Evolutionary conservation across 2,113 vertebrate species (phyloP).

Genomic region (Oreochromis tanganicae): DNA sequence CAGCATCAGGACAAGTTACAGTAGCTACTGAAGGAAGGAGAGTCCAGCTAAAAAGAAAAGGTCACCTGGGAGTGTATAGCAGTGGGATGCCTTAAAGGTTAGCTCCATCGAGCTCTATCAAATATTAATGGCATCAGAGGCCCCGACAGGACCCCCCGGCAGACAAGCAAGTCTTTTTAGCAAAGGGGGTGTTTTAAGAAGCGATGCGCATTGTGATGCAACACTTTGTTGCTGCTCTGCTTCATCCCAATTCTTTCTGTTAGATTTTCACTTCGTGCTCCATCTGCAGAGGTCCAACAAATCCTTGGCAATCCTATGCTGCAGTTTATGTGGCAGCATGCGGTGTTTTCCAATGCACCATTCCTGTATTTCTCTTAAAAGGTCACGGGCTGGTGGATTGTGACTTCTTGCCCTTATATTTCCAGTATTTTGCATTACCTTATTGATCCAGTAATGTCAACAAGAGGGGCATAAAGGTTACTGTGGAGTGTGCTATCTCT

Average conservation of each 20-base stretch:
- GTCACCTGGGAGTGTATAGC: constrained; percentile 47
- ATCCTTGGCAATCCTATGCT: not conserved
- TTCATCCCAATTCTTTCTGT: not conserved
- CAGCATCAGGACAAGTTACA: not conserved
- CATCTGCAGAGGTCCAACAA: not conserved
- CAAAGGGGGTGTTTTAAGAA: not conserved
- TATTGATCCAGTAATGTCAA: constrained; percentile 59
- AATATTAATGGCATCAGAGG: constrained; percentile 60
- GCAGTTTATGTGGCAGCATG: not conserved
- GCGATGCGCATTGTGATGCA: not conserved
- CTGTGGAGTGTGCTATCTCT: not conserved
- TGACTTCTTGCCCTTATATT: constrained; percentile 53
- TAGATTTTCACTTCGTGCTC: not conserved
- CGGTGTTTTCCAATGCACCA: not conserved
- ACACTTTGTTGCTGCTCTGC: not conserved
- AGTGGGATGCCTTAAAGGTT: constrained; percentile 65
- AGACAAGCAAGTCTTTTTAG: constrained; percentile 45
- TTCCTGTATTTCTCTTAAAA: constrained; percentile 50
- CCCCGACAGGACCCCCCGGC: constrained; percentile 38
- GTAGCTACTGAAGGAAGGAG: constrained; percentile 1
- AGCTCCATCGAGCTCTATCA: constrained; percentile 53
- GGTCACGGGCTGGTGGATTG: constrained; percentile 59
- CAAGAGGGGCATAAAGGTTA: constrained; percentile 60
- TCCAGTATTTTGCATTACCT: constrained; percentile 56
- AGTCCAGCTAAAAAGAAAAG: constrained; percentile 51